Conservation (phyloP, 1,140 invertebrate species). For the Geopemphigus sp. region DNA sequence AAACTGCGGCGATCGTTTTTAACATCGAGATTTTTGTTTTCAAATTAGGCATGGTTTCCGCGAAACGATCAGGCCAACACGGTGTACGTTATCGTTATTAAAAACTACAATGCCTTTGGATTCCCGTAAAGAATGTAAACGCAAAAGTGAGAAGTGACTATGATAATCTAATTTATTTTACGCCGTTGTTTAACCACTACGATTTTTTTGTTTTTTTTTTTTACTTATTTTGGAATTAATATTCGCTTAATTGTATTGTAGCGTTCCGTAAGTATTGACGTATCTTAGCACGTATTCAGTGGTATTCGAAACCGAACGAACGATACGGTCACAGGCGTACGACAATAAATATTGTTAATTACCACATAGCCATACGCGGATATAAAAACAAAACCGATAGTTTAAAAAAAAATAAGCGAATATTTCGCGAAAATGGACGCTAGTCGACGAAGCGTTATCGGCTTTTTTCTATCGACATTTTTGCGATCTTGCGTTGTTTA, state of each 20-base stretch:
- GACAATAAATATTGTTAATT: conserved; percentile 1
- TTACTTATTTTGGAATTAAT: conserved; percentile 21
- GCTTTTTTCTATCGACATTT: too few species aligned
- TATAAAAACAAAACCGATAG: too few species aligned
- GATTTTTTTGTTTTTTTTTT: neutral
- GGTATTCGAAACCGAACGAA: neutral
- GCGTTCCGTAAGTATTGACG: neutral
- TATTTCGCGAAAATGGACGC: too few species aligned
- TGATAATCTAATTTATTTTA: conserved; percentile 10
- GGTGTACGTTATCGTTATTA: conserved; percentile 37
- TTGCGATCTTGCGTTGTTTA: too few species aligned
- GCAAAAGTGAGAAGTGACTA: conserved; percentile 37
- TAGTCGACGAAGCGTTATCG: too few species aligned
- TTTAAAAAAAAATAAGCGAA: too few species aligned
- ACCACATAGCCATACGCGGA: too few species aligned
- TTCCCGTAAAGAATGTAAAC: conserved; percentile 29
- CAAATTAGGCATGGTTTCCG: conserved; percentile 38
- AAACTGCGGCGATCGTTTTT: neutral
- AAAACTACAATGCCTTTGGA: conserved; percentile 44
- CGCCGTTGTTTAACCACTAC: neutral
- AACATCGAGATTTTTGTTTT: conserved; percentile 21
- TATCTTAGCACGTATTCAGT: conserved; percentile 25
- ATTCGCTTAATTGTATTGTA: conserved; percentile 18
- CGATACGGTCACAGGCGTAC: conserved; percentile 1
- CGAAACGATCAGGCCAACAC: conserved; percentile 28